Evolutionary conservation across 2,113 vertebrate species (phyloP).

Genomic region (Steatornis caripensis): DNA sequence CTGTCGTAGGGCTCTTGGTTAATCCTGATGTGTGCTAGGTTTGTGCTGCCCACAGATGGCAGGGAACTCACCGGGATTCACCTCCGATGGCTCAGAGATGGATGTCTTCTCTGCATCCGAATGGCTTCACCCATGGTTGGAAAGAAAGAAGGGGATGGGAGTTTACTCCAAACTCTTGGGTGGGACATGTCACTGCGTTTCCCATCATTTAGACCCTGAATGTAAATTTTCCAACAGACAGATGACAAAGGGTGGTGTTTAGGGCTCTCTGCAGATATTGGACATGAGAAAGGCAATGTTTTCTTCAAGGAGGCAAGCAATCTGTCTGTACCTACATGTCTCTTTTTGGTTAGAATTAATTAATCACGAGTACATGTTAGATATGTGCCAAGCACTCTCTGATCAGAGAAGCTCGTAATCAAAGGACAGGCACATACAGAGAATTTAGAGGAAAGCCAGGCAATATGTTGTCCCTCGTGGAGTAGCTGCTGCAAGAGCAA

Average conservation of each 20-base stretch:
- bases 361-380: background rate
- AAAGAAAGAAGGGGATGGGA: background rate
- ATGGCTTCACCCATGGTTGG: background rate
- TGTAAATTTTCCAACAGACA: background rate
- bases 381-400: background rate
- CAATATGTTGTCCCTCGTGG: background rate
- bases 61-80: background rate
- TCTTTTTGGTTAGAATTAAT: slow-evolving; percentile 2
- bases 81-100: background rate
- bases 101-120: background rate
- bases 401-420: background rate
- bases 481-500: background rate
- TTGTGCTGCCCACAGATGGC: background rate
- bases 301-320: background rate
- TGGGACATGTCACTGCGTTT: background rate
- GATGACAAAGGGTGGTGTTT: background rate
- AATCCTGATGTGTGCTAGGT: background rate
- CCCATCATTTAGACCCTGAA: background rate
- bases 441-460: background rate
- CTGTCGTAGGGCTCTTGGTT: background rate
- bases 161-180: background rate
- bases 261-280: background rate
- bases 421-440: background rate
- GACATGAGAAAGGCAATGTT: background rate
- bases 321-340: background rate